These are phyloP conservation scores for Propithecus coquereli DNA, from an alignment of 2,113 vertebrate genomes.

Conservation along the genomic window DNA sequence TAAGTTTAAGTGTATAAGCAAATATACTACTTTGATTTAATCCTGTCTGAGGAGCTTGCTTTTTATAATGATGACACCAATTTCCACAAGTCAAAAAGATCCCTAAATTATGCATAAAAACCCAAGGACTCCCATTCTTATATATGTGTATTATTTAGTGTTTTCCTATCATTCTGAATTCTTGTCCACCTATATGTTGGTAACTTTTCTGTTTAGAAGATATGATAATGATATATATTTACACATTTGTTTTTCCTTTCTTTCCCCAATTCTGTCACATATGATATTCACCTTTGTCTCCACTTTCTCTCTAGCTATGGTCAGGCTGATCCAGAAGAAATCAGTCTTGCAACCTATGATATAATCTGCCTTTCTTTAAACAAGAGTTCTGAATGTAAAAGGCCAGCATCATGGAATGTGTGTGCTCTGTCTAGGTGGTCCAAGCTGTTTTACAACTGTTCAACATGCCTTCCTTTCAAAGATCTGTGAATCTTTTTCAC, in stretches of 20 bases:
- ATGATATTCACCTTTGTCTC: neutral
- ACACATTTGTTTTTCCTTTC: neutral
- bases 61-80: neutral
- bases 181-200: neutral
- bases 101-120: neutral
- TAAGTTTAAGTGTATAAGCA: neutral
- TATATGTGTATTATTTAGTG: neutral
- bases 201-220: neutral
- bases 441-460: neutral
- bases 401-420: neutral
- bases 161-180: neutral
- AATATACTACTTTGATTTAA: neutral
- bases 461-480: neutral
- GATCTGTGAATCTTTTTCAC: neutral
- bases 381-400: neutral
- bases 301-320: neutral
- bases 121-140: neutral
- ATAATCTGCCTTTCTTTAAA: neutral
- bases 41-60: neutral
- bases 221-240: neutral
- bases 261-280: neutral
- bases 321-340: neutral
- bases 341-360: neutral
- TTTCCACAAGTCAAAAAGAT: neutral
- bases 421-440: neutral